Evolutionary conservation across 1,140 invertebrate genomes (phyloP), one percentile per base, ranked within the genome.

Genomic region (Calycopis cecrops): DNA sequence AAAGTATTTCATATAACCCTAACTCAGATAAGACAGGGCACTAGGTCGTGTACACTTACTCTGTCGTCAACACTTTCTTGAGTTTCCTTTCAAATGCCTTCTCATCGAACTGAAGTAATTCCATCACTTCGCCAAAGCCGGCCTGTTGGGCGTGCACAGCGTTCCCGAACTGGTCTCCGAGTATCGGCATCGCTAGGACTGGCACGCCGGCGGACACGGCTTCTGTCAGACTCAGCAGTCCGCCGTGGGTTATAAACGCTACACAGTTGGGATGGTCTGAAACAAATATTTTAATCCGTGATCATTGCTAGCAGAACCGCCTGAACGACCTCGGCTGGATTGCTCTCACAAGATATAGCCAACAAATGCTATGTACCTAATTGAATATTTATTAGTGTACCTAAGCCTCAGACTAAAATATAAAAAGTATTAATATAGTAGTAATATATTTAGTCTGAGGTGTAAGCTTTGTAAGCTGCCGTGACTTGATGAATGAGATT

Each of bases 231-330:
- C 90, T 88, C 10, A 90, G 76, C 9, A 88, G 63, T 4, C 91
- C 91, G 50, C 89, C 90, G 60, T 91, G 91, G 3, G 88, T 88
- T 28, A 91, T 87, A 60, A 92, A 91, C 0, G 89, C 60, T 56
- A 75, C 72, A 18, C 78, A 68, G 21, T 85, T 83, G 7, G 63
- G 69, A 61, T 88, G 83, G 11, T 67, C 79, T 78, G 65, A 35
- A 77, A 8, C 37, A 21, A 40, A 53, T 14, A 9, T 21, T 9
- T 21, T 44, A 28, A 6, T 28, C 6, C 21, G 6, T 6, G 21
- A 28, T 28, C 21, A 28, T 2, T 28, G 21, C 6, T 2, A 28
- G 6, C 6, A 3, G 21, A 28, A 3, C 21, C 21, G 21, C 21
- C 2, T 28, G 21, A 28, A 6, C 21, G 21, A 28, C 6, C n/a